phyloP scores from a whole-genome alignment of 2,113 vertebrate genomes.

The Actinemys pallida region DNA sequence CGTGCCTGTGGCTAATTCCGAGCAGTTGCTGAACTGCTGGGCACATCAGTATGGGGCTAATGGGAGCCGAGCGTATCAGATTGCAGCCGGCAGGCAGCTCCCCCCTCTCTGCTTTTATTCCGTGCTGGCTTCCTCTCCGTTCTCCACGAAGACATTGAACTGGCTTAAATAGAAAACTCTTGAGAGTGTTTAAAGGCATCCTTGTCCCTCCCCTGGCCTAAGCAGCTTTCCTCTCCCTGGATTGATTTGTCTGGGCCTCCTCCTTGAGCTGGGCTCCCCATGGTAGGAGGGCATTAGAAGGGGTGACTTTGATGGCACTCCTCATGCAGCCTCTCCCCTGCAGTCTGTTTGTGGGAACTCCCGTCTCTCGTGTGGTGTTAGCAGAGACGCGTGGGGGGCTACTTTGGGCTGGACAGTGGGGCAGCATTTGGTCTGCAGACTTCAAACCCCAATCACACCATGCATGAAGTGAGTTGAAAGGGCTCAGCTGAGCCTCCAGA shows the following conservation, averaged over 20 bases:
- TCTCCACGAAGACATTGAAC: not conserved
- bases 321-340: not conserved
- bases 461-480: not conserved
- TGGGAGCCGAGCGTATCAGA: rapidly evolving
- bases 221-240: not conserved
- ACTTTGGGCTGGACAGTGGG: conserved; percentile 38
- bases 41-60: not conserved
- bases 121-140: rapidly evolving
- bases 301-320: conserved; percentile 31
- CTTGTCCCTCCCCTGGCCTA: rapidly evolving
- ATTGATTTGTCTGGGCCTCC: not conserved
- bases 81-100: not conserved
- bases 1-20: too few relatives aligned
- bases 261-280: not conserved
- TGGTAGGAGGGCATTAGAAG: conserved; percentile 30
- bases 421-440: conserved; percentile 9
- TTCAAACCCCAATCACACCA: not conserved
- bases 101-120: not conserved
- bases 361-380: not conserved
- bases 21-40: not conserved
- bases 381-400: not conserved
- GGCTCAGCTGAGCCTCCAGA: rapidly evolving
- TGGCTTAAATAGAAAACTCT: not conserved
- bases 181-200: rapidly evolving
- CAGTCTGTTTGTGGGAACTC: rapidly evolving